phyloP scores from a whole-genome alignment of 1,140 invertebrate species.

The Diplogasteroides magnus region DNA sequence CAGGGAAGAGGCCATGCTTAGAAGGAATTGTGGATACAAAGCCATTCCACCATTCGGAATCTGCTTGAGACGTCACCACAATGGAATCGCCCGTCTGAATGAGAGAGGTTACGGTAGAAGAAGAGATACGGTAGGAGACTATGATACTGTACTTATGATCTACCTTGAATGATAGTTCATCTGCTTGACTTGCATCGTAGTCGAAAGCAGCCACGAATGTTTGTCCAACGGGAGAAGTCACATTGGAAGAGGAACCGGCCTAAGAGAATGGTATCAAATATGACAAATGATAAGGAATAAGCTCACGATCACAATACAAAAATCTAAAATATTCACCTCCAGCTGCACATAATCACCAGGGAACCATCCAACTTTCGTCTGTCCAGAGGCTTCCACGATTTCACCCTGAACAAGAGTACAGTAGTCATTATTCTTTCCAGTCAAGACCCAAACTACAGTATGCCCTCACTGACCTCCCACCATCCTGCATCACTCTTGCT shows the following conservation, averaged over 20 bases:
- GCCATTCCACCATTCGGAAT: constrained; percentile 38
- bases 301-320: no score
- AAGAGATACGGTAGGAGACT: no score
- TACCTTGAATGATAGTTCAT: constrained; percentile 33
- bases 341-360: constrained; percentile 50
- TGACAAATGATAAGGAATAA: no score
- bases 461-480: constrained; percentile 77
- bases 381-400: constrained; percentile 63
- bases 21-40: constrained; percentile 5
- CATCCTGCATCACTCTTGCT: constrained; percentile 93
- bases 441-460: no score
- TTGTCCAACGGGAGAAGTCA: constrained; percentile 6
- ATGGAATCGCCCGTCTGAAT: neutral
- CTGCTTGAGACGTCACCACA: constrained; percentile 9
- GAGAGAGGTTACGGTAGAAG: constrained; percentile 5
- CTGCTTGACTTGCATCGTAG: constrained; percentile 30
- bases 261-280: no score
- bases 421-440: neutral
- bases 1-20: constrained; percentile 29
- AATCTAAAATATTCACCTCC: no score
- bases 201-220: constrained; percentile 28
- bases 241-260: neutral
- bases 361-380: constrained; percentile 44
- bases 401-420: constrained; percentile 63
- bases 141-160: no score